Evolutionary conservation across 1,140 invertebrate species (phyloP).

Genomic region (Zaprionus ornatus): DNA sequence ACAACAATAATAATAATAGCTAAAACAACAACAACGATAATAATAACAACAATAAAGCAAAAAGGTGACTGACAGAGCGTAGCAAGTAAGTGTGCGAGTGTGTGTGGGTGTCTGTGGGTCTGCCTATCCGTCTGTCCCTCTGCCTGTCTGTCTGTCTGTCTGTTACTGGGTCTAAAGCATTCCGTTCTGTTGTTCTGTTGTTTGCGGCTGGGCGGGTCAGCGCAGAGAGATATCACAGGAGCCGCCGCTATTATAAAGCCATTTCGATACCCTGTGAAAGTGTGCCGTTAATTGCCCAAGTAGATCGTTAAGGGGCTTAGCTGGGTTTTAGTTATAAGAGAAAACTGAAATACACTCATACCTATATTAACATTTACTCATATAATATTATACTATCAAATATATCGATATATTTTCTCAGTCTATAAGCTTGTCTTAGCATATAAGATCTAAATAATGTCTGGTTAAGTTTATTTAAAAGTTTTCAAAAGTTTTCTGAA

Average conservation of each 20-base stretch:
- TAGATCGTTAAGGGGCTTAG: no score
- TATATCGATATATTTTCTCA: neutral
- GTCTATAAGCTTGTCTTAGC: neutral
- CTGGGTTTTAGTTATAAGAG: no score
- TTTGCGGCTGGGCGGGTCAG: slow-evolving; percentile 4
- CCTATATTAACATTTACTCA: no score
- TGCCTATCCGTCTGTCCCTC: neutral
- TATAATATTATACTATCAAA: no score
- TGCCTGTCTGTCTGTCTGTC: neutral
- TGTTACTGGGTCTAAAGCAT: neutral
- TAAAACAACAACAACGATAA: neutral
- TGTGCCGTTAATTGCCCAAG: neutral
- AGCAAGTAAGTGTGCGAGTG: slow-evolving; percentile 15
- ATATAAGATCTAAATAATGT: neutral
- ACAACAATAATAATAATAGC: slow-evolving; percentile 2
- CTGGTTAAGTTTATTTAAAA: no score
- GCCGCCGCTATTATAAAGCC: slow-evolving; percentile 51
- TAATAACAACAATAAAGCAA: slow-evolving; percentile 14
- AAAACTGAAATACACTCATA: no score
- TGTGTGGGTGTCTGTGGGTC: neutral
- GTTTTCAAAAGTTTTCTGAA: neutral
- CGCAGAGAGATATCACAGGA: neutral
- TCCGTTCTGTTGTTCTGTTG: neutral
- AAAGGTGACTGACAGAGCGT: slow-evolving; percentile 27
- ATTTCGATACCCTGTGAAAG: slow-evolving; percentile 20